These are phyloP conservation scores for Aplysina aerophoba DNA, from an alignment of 37 sponge, comb jelly and placozoan genomes.

Conservation along the genomic window DNA sequence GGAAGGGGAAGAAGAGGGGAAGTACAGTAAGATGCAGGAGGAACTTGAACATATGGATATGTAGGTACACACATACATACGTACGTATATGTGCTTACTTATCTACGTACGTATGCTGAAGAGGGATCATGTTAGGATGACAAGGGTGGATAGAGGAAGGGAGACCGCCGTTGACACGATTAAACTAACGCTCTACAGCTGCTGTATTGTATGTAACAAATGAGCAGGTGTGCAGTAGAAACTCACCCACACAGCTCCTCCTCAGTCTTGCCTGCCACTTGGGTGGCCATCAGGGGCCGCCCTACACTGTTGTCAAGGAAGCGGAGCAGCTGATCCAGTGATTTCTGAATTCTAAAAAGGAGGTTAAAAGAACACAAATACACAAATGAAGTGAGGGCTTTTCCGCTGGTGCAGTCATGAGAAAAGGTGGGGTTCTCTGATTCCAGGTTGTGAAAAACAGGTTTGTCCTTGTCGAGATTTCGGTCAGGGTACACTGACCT, in stretches of 20 bases:
- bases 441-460: too few relatives aligned
- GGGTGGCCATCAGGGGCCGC: slow-evolving; percentile 63
- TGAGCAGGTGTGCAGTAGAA: not conserved
- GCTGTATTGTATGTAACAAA: not conserved
- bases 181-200: too few relatives aligned
- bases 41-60: too few relatives aligned
- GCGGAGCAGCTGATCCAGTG: slow-evolving; percentile 81
- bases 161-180: too few relatives aligned
- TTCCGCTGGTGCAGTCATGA: too few relatives aligned
- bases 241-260: slow-evolving; percentile 38
- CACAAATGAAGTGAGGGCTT: too few relatives aligned
- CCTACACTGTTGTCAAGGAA: slow-evolving; percentile 86
- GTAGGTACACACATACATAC: slow-evolving; percentile 21
- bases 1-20: not conserved
- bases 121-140: too few relatives aligned
- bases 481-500: too few relatives aligned
- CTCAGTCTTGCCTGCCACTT: slow-evolving; percentile 43
- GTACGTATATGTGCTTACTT: not conserved
- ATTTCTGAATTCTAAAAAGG: slow-evolving; percentile 63
- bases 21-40: not conserved
- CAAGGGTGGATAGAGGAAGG: too few relatives aligned
- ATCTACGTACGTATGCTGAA: not conserved
- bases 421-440: too few relatives aligned
- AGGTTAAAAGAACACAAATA: too few relatives aligned
- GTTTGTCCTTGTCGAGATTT: too few relatives aligned